Evolutionary conservation across 1,140 invertebrate species (phyloP), one percentile per base, ranked within the genome.

Genomic region (Diachasmimorpha longicaudata): DNA sequence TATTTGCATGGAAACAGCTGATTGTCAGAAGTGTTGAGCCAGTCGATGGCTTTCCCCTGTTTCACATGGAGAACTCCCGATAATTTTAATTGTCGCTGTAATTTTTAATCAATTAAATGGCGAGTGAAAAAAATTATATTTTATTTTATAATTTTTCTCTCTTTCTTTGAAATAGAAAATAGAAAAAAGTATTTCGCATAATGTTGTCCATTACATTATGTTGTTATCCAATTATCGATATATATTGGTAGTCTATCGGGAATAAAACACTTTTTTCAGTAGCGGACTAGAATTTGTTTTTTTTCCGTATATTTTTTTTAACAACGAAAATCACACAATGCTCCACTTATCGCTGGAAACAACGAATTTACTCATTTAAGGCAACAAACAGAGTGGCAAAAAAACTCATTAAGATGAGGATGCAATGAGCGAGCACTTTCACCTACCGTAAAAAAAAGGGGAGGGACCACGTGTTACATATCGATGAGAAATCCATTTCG

Each of bases 401-500:
- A 63, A 63, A 63, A 31, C 58, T 63, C 58, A 63, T 63, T 63
- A 63, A 63, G 23, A 8, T 63, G 21, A 25, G 58, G 23, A 63
- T 63, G 58, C 16, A 63, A 63, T 63, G 58, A 63, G 23, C 6
- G 21, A 19, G 58, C 58, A 63, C 58, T 63, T 63, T 63, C 58
- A 63, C 58, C 23, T 63, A 63, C 58, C 58, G 48, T 52, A 52
- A 52, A 52, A 19, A 46, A 19, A 19, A 14, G 48, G 48, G 48
- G 48, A 19, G 48, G 48, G 48, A 52, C 58, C 19, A 63, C 19
- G 58, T 25, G 58, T 63, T 31, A 25, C 23, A 63, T 63, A 63
- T 63, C 58, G 58, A 63, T 31, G 58, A 31, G 58, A 52, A 63
- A 63, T 63, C 19, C 58, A 63, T 63, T 63, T 63, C 58, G 58